Evolutionary conservation across 2,113 vertebrate genomes (phyloP).

Genomic region (Carassius gibelio): DNA sequence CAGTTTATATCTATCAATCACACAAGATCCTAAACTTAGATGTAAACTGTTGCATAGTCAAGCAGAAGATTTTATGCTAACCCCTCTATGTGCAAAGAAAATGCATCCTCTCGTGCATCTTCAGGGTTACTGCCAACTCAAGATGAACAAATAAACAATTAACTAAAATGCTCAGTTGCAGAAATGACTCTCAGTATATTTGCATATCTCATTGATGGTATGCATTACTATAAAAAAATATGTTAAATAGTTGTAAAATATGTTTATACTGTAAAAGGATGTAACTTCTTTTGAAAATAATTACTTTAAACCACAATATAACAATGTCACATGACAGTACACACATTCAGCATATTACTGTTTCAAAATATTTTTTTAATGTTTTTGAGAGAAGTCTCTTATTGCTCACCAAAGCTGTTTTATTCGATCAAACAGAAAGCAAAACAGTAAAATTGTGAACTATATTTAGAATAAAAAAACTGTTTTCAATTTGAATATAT

Average conservation of each 20-base stretch:
- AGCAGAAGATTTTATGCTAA: not conserved
- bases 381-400: not conserved
- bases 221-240: not conserved
- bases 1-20: slow-evolving; percentile 15
- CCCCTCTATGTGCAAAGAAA: not conserved
- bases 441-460: not conserved
- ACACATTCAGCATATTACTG: too few species aligned
- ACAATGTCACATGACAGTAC: not conserved
- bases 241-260: not conserved
- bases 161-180: not conserved
- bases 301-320: not conserved
- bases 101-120: not conserved
- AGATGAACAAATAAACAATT: not conserved
- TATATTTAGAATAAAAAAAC: not conserved
- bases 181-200: not conserved
- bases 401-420: not conserved
- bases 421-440: not conserved
- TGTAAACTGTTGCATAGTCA: not conserved
- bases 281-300: not conserved
- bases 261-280: not conserved
- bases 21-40: not conserved
- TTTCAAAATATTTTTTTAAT: not conserved
- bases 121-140: not conserved
- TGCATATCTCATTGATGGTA: not conserved
- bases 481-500: not conserved